Conservation (phyloP, 1,140 invertebrate genomes). For the Oncopodura yosiiana region DNA sequence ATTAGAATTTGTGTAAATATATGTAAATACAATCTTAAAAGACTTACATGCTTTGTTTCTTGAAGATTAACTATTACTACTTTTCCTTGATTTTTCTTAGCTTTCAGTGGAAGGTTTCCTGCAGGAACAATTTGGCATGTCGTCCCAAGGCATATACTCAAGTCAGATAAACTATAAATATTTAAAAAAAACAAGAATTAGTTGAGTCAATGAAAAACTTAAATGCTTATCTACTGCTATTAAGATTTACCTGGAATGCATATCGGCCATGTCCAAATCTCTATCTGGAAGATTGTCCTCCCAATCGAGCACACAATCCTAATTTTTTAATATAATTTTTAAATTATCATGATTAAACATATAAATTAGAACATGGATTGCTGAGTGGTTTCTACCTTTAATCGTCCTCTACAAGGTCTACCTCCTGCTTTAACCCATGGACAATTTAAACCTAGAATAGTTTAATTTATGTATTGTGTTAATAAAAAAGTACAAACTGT, state of each 20-base stretch:
- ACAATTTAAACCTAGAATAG: constrained; percentile 65
- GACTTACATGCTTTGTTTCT: constrained; percentile 74
- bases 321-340: too few species aligned
- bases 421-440: constrained; percentile 49
- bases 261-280: constrained; percentile 74
- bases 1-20: not conserved
- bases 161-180: constrained; percentile 62
- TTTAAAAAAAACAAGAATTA: not conserved
- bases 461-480: too few species aligned
- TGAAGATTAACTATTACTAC: constrained; percentile 94
- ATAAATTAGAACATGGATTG: too few species aligned
- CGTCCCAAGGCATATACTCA: constrained; percentile 89
- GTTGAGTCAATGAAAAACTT: not conserved
- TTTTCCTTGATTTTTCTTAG: constrained; percentile 71
- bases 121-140: constrained; percentile 95
- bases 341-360: too few species aligned
- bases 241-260: constrained; percentile 68
- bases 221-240: too few species aligned
- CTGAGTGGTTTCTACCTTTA: too few species aligned
- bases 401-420: constrained; percentile 70
- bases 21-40: not conserved
- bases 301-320: constrained; percentile 97
- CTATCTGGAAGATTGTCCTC: constrained; percentile 85
- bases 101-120: constrained; percentile 81
- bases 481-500: too few species aligned